A percentile compares a stretch with the other conserved stretches of the same genome.
Evolutionary conservation across 2,797 vertebrate species (phyloP).

Genomic region (Dromococcyx pavoninus): DNA sequence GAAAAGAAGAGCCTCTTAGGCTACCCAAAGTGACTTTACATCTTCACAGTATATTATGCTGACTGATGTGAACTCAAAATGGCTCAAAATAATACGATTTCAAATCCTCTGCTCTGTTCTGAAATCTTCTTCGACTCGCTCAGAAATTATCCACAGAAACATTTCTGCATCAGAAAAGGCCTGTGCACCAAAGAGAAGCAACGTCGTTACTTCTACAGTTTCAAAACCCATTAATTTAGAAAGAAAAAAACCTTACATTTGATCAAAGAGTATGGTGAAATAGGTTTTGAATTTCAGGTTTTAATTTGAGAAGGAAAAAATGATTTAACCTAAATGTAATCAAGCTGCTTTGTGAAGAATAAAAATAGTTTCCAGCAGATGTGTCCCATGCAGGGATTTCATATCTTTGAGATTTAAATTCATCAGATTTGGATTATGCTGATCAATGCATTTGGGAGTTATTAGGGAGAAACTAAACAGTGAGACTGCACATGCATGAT

Average conservation of each 20-base stretch:
- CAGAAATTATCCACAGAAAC: constrained; percentile 39
- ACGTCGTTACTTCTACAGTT: background rate
- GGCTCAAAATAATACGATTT: background rate
- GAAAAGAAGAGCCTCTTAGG: background rate
- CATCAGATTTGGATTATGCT: background rate
- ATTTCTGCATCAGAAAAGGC: background rate
- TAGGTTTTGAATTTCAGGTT: constrained; percentile 55
- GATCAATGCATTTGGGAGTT: background rate
- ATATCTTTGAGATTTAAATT: background rate
- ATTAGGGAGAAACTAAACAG: background rate
- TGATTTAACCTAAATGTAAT: constrained; percentile 47
- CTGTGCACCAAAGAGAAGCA: background rate
- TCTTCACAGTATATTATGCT: background rate
- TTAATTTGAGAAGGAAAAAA: constrained; percentile 47
- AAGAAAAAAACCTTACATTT: background rate
- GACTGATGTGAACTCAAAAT: background rate
- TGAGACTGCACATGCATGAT: background rate
- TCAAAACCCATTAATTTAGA: constrained; percentile 41
- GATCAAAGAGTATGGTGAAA: constrained; percentile 44
- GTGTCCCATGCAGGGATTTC: background rate
- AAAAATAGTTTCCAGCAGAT: constrained; percentile 43
- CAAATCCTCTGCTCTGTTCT: background rate
- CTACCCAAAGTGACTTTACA: background rate
- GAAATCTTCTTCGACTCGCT: background rate
- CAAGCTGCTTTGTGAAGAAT: constrained; percentile 59